phyloP scores from a whole-genome alignment of 92 coral and sea anemone species.

The Siderastrea siderea region DNA sequence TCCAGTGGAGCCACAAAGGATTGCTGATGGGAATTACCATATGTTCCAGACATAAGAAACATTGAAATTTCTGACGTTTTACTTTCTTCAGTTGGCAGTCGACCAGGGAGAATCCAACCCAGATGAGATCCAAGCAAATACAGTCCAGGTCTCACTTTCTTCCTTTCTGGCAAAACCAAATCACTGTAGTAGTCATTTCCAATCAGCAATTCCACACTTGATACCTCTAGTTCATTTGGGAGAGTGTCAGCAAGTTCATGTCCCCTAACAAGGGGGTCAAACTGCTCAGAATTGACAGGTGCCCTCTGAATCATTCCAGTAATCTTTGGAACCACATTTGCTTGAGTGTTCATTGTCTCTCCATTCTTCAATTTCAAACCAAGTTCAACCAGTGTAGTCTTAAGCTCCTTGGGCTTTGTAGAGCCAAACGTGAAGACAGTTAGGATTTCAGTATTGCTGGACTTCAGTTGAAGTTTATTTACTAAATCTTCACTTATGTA shows the following conservation, averaged over 20 bases:
- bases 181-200: conserved; percentile 46
- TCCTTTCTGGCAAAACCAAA: conserved; percentile 22
- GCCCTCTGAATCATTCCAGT: no score
- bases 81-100: conserved; percentile 23
- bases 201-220: conserved; percentile 27
- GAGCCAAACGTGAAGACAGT: neutral
- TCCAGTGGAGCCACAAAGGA: neutral
- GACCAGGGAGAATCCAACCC: conserved; percentile 56
- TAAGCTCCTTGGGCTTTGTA: conserved; percentile 7
- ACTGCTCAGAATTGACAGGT: neutral
- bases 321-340: neutral
- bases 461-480: no score
- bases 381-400: conserved; percentile 18
- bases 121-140: conserved; percentile 43
- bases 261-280: neutral
- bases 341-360: neutral
- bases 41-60: neutral
- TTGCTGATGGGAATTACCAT: neutral
- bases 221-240: conserved; percentile 35
- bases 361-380: neutral
- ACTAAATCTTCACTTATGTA: no score
- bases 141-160: conserved; percentile 17
- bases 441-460: conserved; percentile 12
- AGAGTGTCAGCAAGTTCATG: conserved; percentile 55
- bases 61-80: conserved; percentile 25